A percentile compares a stretch with the other conserved stretches of the same genome.
Evolutionary conservation across 2,113 vertebrate genomes (phyloP).

Genomic region (Spermophilus dauricus): DNA sequence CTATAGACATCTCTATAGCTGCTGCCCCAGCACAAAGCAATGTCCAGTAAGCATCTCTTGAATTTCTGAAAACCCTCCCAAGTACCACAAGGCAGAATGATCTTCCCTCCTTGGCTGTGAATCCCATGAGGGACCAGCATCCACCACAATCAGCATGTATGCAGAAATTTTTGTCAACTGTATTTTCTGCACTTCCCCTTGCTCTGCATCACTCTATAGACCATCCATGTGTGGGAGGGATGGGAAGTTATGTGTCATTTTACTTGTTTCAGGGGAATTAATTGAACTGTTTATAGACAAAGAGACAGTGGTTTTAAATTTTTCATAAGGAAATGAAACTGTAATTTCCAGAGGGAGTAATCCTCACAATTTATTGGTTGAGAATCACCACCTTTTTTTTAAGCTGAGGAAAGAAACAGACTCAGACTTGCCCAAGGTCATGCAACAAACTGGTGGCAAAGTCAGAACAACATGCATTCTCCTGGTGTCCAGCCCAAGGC

Average conservation of each 20-base stretch:
- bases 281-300: neutral
- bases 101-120: neutral
- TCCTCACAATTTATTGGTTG: neutral
- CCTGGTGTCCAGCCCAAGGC: neutral
- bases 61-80: neutral
- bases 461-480: constrained; percentile 27
- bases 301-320: constrained; percentile 16
- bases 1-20: neutral
- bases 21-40: neutral
- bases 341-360: constrained; percentile 25
- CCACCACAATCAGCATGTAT: neutral
- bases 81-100: neutral
- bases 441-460: neutral
- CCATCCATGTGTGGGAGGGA: neutral
- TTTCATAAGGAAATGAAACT: constrained; percentile 48
- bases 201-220: neutral
- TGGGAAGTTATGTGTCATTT: neutral
- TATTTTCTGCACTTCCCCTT: neutral
- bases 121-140: neutral
- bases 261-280: constrained; percentile 7
- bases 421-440: constrained; percentile 4
- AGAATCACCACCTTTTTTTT: constrained; percentile 31
- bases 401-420: constrained; percentile 42
- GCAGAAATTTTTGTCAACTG: neutral
- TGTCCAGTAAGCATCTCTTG: neutral